Percentiles rank a stretch among this genome's conserved stretches.
Evolutionary conservation across 2,888 invertebrate species (phyloP).

Genomic region (Drosophila phalerata): DNA sequence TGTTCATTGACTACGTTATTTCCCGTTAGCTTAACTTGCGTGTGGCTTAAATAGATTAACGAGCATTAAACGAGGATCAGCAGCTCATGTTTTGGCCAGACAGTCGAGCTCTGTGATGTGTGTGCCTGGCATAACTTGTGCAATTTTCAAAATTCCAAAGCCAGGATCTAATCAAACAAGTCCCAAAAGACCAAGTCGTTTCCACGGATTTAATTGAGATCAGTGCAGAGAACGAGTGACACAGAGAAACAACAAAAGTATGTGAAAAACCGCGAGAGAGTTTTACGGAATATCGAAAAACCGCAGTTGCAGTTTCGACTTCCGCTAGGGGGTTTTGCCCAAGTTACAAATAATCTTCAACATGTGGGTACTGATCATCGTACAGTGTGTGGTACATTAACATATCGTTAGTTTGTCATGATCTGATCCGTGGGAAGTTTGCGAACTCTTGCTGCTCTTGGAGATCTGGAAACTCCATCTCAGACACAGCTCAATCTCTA

Average conservation of each 20-base stretch:
- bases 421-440: conserved; percentile 65
- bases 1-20: conserved; percentile 77
- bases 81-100: conserved; percentile 61
- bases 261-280: conserved; percentile 72
- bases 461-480: conserved; percentile 69
- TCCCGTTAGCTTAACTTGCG: conserved; percentile 78
- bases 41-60: conserved; percentile 67
- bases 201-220: conserved; percentile 76
- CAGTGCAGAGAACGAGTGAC: conserved; percentile 39
- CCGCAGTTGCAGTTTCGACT: conserved; percentile 56
- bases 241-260: background rate
- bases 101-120: background rate
- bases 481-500: background rate
- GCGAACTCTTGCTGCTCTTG: conserved; percentile 16
- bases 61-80: conserved; percentile 71
- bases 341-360: conserved; percentile 67
- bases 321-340: conserved; percentile 74
- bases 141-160: conserved; percentile 78
- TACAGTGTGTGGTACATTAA: conserved; percentile 53
- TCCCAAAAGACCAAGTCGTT: conserved; percentile 44
- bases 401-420: conserved; percentile 69
- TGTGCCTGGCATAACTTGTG: conserved; percentile 69
- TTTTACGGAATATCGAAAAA: conserved; percentile 60
- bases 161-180: conserved; percentile 76
- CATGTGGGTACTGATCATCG: conserved; percentile 62